Evolutionary conservation across 2,888 invertebrate genomes (phyloP).

Genomic region (Trichogramma evanescens): DNA sequence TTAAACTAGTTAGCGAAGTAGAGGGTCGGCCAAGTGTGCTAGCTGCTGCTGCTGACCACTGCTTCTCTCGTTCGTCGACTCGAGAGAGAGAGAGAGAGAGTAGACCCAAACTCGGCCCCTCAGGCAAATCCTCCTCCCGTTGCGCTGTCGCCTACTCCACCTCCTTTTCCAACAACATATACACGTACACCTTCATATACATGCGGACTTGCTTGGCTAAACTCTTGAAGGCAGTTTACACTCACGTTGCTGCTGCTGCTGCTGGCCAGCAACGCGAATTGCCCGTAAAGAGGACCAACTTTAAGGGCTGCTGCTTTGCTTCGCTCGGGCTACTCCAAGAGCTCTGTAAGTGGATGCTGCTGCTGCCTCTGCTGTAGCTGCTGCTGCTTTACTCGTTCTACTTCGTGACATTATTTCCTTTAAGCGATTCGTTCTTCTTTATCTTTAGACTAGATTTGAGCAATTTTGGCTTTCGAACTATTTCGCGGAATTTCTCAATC

Average conservation of each 20-base stretch:
- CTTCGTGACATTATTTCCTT: constrained; percentile 7
- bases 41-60: constrained; percentile 49
- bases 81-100: constrained; percentile 1
- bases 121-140: constrained; percentile 16
- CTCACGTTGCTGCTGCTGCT: constrained; percentile 26
- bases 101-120: too few species aligned
- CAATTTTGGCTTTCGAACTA: too few species aligned
- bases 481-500: too few species aligned
- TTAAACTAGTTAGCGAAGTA: constrained; percentile 50
- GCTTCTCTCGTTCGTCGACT: constrained; percentile 35
- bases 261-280: constrained; percentile 25
- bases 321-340: neutral
- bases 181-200: constrained; percentile 29
- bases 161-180: constrained; percentile 37
- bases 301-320: constrained; percentile 15
- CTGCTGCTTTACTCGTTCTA: neutral
- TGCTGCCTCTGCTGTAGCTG: neutral
- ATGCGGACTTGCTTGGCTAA: constrained; percentile 34
- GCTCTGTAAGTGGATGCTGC: neutral
- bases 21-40: constrained; percentile 47
- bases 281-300: constrained; percentile 35
- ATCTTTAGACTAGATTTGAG: neutral
- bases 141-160: constrained; percentile 15
- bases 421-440: neutral
- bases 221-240: constrained; percentile 44